Evolutionary conservation across 2,888 invertebrate genomes (phyloP).

Genomic region (Ctena decussata): DNA sequence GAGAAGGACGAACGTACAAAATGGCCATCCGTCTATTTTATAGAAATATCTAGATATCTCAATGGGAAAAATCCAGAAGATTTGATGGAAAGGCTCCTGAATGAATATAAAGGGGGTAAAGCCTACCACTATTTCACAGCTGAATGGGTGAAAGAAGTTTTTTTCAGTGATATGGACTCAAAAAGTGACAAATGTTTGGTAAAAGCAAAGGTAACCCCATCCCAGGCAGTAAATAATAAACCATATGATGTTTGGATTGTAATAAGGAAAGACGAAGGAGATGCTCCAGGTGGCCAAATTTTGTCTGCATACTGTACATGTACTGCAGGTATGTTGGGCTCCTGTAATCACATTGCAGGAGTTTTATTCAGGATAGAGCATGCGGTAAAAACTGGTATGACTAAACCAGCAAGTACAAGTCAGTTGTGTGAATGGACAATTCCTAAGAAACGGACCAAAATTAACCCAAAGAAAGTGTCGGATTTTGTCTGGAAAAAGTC

Average conservation of each 20-base stretch:
- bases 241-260: slow-evolving; percentile 54
- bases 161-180: background rate
- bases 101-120: slow-evolving; percentile 19
- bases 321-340: slow-evolving; percentile 27
- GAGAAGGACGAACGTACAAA: background rate
- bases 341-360: slow-evolving; percentile 18
- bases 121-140: background rate
- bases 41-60: background rate
- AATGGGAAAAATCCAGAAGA: background rate
- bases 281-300: slow-evolving; percentile 1
- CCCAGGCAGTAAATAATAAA: background rate
- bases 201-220: background rate
- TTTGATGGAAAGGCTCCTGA: background rate
- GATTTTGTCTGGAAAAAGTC: too few species aligned
- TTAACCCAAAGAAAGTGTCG: too few species aligned
- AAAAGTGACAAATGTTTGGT: background rate
- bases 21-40: background rate
- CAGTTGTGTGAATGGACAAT: background rate
- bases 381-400: slow-evolving; percentile 20
- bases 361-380: slow-evolving; percentile 15
- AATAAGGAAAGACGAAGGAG: slow-evolving; percentile 24
- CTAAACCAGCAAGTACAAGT: slow-evolving; percentile 5
- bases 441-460: too few species aligned
- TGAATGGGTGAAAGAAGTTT: background rate
- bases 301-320: slow-evolving; percentile 14